These are phyloP conservation scores for Palythoa caribaeorum DNA, from an alignment of 92 coral and sea anemone species.

Conservation along the genomic window DNA sequence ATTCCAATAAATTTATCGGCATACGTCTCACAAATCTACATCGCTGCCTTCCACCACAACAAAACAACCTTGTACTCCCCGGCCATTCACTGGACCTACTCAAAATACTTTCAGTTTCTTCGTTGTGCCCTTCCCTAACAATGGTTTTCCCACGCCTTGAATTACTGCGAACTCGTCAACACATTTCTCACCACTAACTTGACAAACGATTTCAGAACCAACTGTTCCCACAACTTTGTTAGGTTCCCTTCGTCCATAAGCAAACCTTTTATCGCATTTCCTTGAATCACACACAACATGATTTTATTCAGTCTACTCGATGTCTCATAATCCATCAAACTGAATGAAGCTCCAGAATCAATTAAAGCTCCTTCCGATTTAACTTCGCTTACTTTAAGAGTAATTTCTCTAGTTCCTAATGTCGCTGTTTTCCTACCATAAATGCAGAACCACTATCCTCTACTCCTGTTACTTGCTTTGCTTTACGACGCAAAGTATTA, in stretches of 20 bases:
- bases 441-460: slow-evolving; percentile 46
- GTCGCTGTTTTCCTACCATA: slow-evolving; percentile 33
- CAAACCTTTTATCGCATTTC: slow-evolving; percentile 4
- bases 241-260: slow-evolving; percentile 20
- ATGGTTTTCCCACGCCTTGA: slow-evolving; percentile 51
- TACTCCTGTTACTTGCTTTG: slow-evolving; percentile 15
- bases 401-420: slow-evolving; percentile 19
- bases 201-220: slow-evolving; percentile 1
- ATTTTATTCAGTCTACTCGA: slow-evolving; percentile 25
- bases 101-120: slow-evolving; percentile 60
- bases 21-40: slow-evolving; percentile 46
- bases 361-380: slow-evolving; percentile 27
- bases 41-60: slow-evolving; percentile 44
- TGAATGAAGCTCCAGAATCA: slow-evolving; percentile 49
- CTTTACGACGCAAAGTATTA: background rate
- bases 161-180: slow-evolving; percentile 51
- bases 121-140: slow-evolving; percentile 64
- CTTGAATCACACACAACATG: slow-evolving; percentile 37
- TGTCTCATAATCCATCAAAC: slow-evolving; percentile 46
- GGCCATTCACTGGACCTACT: slow-evolving; percentile 50
- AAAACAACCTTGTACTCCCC: slow-evolving; percentile 29
- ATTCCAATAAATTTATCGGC: slow-evolving; percentile 51
- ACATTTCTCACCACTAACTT: slow-evolving; percentile 12
- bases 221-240: slow-evolving; percentile 47
- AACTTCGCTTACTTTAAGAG: slow-evolving; percentile 39